Conservation (phyloP, 2,888 invertebrate genomes). For the Drosophila infuscata region DNA sequence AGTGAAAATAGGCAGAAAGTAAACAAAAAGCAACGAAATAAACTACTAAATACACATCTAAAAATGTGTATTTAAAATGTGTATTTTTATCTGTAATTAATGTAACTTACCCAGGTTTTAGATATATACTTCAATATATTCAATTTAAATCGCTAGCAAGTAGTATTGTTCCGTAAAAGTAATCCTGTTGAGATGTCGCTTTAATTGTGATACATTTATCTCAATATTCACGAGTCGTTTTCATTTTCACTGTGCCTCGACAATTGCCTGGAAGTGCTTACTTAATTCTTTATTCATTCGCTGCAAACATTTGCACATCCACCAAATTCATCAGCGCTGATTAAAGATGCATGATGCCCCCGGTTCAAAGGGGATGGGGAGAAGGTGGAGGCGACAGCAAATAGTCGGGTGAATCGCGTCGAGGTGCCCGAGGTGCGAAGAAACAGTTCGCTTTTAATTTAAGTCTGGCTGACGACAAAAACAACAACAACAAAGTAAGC, state of each 20-base stretch:
- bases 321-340: conserved; percentile 73
- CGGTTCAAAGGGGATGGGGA: conserved; percentile 11
- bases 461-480: conserved; percentile 49
- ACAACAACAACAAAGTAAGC: conserved; percentile 21
- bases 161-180: not conserved
- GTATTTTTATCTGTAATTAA: not conserved
- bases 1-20: not conserved
- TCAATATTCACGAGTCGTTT: conserved; percentile 65
- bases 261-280: conserved; percentile 75
- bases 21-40: not conserved
- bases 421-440: conserved; percentile 54
- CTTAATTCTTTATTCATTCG: conserved; percentile 76
- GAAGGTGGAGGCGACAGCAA: not conserved
- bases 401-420: conserved; percentile 16
- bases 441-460: conserved; percentile 74
- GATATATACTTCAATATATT: not conserved
- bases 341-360: conserved; percentile 69
- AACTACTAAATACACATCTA: not conserved
- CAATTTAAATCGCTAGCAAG: not conserved
- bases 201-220: conserved; percentile 67
- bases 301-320: conserved; percentile 76
- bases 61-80: not conserved
- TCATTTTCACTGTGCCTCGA: conserved; percentile 63
- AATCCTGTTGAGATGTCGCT: conserved; percentile 38
- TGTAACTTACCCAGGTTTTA: not conserved